Evolutionary conservation across 37 sponge, comb jelly and placozoan genomes (phyloP).

Genomic region (Haliclona indistincta): DNA sequence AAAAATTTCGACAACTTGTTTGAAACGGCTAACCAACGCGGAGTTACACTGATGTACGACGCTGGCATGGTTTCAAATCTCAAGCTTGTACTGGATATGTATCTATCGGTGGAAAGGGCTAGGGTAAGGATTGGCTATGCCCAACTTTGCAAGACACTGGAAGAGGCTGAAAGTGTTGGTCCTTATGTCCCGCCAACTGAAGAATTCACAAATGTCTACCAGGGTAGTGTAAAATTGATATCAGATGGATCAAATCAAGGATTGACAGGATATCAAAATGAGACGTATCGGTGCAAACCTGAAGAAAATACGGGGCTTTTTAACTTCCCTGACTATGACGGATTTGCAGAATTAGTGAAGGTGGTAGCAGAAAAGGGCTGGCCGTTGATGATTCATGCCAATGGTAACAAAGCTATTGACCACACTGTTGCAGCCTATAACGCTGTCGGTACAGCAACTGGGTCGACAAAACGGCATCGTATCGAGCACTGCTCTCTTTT

Average conservation of each 20-base stretch:
- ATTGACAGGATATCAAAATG: constrained; percentile 28
- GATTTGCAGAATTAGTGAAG: constrained; percentile 4
- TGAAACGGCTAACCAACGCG: not conserved
- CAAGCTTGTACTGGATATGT: not conserved
- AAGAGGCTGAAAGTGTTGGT: not conserved
- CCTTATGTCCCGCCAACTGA: too few relatives aligned
- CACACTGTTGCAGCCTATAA: constrained; percentile 11
- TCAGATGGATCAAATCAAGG: constrained; percentile 36
- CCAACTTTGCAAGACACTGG: not conserved
- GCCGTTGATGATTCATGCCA: constrained; percentile 18
- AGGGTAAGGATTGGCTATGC: constrained; percentile 24
- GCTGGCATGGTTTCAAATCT: not conserved
- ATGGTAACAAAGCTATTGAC: constrained; percentile 28
- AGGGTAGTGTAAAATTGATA: constrained; percentile 6
- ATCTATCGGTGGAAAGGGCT: not conserved
- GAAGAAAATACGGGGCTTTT: not conserved
- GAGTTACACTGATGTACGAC: constrained; percentile 23
- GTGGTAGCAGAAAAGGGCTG: constrained; percentile 10
- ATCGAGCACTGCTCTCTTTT: constrained; percentile 20
- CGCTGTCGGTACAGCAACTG: not conserved
- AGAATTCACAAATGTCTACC: constrained; percentile 7
- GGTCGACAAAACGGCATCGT: constrained; percentile 6
- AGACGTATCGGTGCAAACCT: constrained; percentile 9
- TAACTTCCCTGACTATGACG: not conserved
- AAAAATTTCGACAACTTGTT: not conserved